Base-by-base conservation (phyloP, 2,113 vertebrate genomes). In the Oncorhynchus masou region DNA sequence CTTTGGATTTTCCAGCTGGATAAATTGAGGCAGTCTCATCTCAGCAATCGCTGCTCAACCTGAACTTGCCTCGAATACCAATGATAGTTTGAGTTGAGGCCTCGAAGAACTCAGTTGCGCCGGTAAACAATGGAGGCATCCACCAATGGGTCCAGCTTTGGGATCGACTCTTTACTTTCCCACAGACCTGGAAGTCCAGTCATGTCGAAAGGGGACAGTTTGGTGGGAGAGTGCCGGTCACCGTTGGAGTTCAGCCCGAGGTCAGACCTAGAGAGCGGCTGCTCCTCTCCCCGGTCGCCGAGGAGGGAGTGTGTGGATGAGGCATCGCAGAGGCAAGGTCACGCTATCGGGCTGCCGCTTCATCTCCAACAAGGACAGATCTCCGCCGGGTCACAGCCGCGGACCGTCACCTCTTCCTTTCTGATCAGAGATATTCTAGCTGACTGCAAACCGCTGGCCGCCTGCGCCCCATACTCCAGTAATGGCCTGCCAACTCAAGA, bases 391-490 rank as follows among this genome's bases (percentile, higher is more conserved):
- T 95, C 96, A 51, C 97, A 98, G 89, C 97, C 96, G 79, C 93
- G 97, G 90, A 98, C 96, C 25, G 97, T 97, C 91, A 98, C 97
- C 87, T 99, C 97, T 68, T 99, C 97, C 76, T 99, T 99, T 91
- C 93, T 99, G 80, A 99, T 99, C 92, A 94, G 97, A 91, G 98
- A 99, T 88, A 99, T 99, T 84, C 93, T 99, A 64, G 97, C 97
- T 64, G 98, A 99, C 91, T 99, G 97, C 90, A 99, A 98, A 70
- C 98, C 98, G 0, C 91, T 99, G 73, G 98, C 98, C 3, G 97
- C 98, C 83, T 99, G 98, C 76, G 98, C 98, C 0, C 98, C 98
- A 19, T 99, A 99, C 80, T 98, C 97, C 68, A 99, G 96, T 86
- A 96, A 97, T 85, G 96, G 95, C 51, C 96, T 95, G 27, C 93